Base-by-base conservation (phyloP, 2,888 invertebrate genomes). In the Synanthedon formicaeformis region DNA sequence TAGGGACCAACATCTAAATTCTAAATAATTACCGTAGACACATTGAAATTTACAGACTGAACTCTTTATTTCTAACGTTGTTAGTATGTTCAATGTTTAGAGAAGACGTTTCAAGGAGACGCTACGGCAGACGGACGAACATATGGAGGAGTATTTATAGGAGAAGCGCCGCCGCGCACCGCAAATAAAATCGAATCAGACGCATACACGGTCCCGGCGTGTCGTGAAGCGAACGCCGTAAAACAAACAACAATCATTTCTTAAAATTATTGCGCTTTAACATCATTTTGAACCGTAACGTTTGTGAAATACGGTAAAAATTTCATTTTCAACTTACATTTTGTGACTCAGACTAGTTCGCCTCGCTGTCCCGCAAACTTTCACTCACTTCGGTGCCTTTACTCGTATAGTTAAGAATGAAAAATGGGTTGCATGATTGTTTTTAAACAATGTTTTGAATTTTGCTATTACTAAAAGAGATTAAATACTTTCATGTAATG, bases 111-210 rank as follows among this genome's bases (percentile, higher is more conserved):
- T 41, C 55, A 56, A 59, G 64, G 71, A 81, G 81, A 82, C 79
- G 67, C 64, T 61, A 65, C 63, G 71, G 76, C 74, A 81, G 82
- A 82, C 81, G 70, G 61, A 63, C 60, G 62, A 64, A 60, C 61
- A 65, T 27, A 27, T 66, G 63, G 67, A 27, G 65, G 62, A 62
- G 66, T 77, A 79, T 82, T 81, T 78, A 81, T 82, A 83, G 81
- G 65, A 55, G 61, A 63, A 73, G 70, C 71, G 74, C 73, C 71
- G 66, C 74, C 75, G 78, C 79, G 70, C 71, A 73, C 73, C 71
- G 66, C 74, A 75, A 78, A 80, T 78, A 78, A 75, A 75, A 74
- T 69, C 63, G 67, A 70, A 70, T 69, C 74, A 69, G 78, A 72
- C 74, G 73, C 67, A 69, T 62, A n/a, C 11, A 13, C 34, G 63